These are phyloP conservation scores for Leptopilina syphax DNA, from an alignment of 2,888 invertebrate genomes.

Conservation along the genomic window DNA sequence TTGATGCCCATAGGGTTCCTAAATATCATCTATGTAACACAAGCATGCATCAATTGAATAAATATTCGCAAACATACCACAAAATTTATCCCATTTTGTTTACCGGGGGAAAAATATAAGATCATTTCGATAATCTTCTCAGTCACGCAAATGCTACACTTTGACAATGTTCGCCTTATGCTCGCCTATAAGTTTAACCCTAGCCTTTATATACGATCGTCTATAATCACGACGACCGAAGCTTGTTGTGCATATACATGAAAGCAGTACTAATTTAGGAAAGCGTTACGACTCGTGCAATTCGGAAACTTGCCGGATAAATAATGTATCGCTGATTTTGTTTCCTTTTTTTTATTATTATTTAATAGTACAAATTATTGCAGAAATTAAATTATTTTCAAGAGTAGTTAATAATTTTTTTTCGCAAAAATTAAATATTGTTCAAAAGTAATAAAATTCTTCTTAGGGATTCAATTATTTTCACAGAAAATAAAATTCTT, in stretches of 20 bases:
- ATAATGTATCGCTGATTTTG: not conserved
- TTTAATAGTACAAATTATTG: too few relatives aligned
- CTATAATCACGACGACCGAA: not conserved
- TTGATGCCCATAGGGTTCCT: not conserved
- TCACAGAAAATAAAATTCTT: too few relatives aligned
- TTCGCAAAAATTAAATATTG: too few relatives aligned
- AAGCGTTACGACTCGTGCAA: conserved; percentile 7
- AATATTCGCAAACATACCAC: conserved; percentile 38
- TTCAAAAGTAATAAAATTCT: too few relatives aligned
- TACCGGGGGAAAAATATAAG: conserved; percentile 36
- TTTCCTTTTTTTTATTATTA: too few relatives aligned
- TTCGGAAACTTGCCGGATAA: not conserved
- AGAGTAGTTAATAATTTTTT: too few relatives aligned
- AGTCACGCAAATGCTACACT: conserved; percentile 43
- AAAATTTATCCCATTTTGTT: conserved; percentile 37
- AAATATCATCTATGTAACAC: not conserved
- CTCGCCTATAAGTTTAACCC: conserved; percentile 1
- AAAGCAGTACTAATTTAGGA: conserved; percentile 13
- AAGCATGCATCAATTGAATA: conserved; percentile 28
- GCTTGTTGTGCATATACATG: not conserved
- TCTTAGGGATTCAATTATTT: too few relatives aligned
- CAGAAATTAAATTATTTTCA: too few relatives aligned
- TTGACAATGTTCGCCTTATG: conserved; percentile 47
- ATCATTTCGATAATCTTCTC: conserved; percentile 39
- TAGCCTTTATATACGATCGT: not conserved